Evolutionary conservation across 2,113 vertebrate species (phyloP).

Genomic region (Psilopsiagon aurifrons): DNA sequence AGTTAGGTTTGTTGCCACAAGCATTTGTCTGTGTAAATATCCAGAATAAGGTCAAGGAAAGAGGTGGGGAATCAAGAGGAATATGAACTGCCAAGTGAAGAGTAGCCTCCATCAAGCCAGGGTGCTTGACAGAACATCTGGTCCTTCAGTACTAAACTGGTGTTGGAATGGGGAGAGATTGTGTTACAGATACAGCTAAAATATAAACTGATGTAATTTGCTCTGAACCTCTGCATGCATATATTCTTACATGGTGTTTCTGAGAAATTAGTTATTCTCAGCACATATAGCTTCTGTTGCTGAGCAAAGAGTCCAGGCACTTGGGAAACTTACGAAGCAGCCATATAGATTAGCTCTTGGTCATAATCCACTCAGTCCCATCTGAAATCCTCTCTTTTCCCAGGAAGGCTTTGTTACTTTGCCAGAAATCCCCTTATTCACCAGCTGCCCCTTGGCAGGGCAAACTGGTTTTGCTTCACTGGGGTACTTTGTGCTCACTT

Average conservation of each 20-base stretch:
- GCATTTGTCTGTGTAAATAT: neutral
- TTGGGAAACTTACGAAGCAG: neutral
- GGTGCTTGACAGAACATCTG: neutral
- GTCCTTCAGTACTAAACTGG: neutral
- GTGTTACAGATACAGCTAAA: neutral
- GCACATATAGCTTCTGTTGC: neutral
- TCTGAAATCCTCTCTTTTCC: neutral
- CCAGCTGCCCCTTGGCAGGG: neutral
- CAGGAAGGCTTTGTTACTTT: neutral
- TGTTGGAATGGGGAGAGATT: neutral
- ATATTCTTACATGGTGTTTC: neutral
- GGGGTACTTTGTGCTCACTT: neutral
- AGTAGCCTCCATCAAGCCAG: neutral
- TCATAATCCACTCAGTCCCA: neutral
- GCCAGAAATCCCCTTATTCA: neutral
- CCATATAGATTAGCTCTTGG: neutral
- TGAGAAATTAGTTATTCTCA: neutral
- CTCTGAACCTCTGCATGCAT: neutral
- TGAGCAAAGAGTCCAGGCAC: neutral
- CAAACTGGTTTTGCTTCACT: neutral
- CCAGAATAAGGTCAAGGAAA: neutral
- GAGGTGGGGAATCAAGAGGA: neutral
- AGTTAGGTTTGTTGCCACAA: neutral
- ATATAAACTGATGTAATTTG: neutral
- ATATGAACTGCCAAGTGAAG: neutral